Evolutionary conservation across 2,888 invertebrate genomes (phyloP), one percentile per base, ranked within the genome.

Genomic region (Pimpla rufipes): DNA sequence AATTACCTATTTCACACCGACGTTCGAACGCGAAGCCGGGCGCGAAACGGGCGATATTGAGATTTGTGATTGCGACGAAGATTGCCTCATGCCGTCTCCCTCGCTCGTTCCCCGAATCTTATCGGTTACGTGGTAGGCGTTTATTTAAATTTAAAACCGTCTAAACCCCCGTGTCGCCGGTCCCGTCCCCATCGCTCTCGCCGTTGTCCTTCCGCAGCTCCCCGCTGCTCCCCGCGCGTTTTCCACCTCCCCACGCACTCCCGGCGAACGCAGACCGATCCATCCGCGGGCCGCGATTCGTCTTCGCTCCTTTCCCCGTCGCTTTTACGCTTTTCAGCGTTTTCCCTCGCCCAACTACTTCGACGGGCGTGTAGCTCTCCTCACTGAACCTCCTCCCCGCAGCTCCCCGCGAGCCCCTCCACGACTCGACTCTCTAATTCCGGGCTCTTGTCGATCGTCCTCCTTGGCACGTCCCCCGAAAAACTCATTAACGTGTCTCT

Each of bases 401-500:
- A 50, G 70, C 50, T 67, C 55, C 37, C 78, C 40, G 68, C 75
- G 71, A 47, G 64, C 59, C 75, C 52, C 73, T 71, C 52, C 71
- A 45, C 50, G 75, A 29, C 29, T 77, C 79, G 76, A 78, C 82
- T 80, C 87, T 91, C 90, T 91, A 91, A 91, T 90, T 90, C 90
- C 86, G 79, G 86, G 85, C 90, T 90, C 88, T 88, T 87, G 90
- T 90, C 90, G 90, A 90, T 91, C 90, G 90, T 88, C 88, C 88
- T 88, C 88, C 90, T 89, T 88, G 89, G 90, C 90, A 91, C 90
- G 90, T 91, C 88, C 89, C 88, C 89, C 89, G 91, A 92, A 93
- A 93, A 93, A 93, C 92, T 93, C 93, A 92, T 93, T 93, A 93
- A 92, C 91, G 91, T 89, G 90, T 90, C 90, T 88, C 88, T 85